Evolutionary conservation across 2,797 vertebrate species (phyloP), one percentile per base, ranked within the genome.

Genomic region (Podarcis siculus): DNA sequence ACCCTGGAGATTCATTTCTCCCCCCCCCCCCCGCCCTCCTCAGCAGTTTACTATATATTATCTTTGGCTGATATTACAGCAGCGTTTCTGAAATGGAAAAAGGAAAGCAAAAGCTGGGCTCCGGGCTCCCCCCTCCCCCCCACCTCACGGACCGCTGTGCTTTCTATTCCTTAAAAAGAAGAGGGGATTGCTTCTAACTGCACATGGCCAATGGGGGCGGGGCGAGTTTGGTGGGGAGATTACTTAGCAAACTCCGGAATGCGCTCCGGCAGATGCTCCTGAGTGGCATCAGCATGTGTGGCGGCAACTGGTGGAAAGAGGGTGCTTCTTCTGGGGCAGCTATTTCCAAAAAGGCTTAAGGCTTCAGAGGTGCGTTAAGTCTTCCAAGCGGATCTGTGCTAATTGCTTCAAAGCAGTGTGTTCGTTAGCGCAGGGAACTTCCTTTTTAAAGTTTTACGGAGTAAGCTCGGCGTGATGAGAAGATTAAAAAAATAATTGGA

Each of bases 201-300:
- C 94, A 95, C 71, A 58, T 37, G 0, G 91, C 95, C 93, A 92
- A 90, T 87, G 69, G 0, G 91, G 91, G 49, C 3, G 49, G 49
- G 49, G 45, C 12, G 89, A 94, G 94, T 95, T 95, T 91, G 94
- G 92, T 95, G 92, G 82, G 83, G 92, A 95, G 95, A 96, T 96
- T 97, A 97, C 96, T 97, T 96, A 96, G 95, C 95, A 96, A 96
- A 96, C 87, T 96, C 94, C 91, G 95, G 96, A 96, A 97, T 97
- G 94, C 87, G 75, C 93, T 95, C 93, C 91, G 94, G 95, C 96
- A 97, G 96, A 94, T 97, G 96, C 87, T 93, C 90, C 95, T 98
- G 98, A 98, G 97, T 98, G 98, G 97, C 98, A 97, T 93, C 90
- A 97, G 96, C 98, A 98, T 94, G 96, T 99, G 98, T 96, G 94